These are phyloP conservation scores for Petaurus breviceps DNA, from an alignment of 2,113 vertebrate genomes.

Conservation along the genomic window DNA sequence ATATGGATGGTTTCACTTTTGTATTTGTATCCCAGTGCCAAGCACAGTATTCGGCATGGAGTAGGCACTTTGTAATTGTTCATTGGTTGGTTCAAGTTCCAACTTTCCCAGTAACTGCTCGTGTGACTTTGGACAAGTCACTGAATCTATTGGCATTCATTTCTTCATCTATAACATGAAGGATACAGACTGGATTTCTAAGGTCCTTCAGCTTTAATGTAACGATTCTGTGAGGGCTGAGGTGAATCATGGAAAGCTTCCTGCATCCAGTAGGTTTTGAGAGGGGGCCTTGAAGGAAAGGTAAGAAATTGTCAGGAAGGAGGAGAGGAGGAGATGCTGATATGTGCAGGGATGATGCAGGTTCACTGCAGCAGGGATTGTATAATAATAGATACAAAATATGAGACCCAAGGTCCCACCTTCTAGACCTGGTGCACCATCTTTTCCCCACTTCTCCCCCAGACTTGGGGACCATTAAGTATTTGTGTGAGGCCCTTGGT, in stretches of 20 bases:
- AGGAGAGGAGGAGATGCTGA: background rate
- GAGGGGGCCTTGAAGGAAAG: background rate
- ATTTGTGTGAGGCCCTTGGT: background rate
- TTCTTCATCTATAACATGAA: too few relatives aligned
- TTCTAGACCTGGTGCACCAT: background rate
- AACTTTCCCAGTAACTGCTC: background rate
- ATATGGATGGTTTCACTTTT: background rate
- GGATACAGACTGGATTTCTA: background rate
- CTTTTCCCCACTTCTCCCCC: background rate
- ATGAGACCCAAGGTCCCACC: background rate
- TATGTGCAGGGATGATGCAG: background rate
- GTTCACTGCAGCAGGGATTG: background rate
- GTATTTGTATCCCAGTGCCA: background rate
- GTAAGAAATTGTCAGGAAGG: background rate
- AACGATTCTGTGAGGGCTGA: background rate
- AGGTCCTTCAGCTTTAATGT: background rate
- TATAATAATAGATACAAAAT: background rate
- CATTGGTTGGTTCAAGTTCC: background rate
- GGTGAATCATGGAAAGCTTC: background rate
- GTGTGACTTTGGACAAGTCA: background rate
- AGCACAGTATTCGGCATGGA: background rate
- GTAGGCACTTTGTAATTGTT: background rate
- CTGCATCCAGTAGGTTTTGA: background rate
- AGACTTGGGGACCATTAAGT: background rate
- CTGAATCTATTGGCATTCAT: too few relatives aligned